Base-by-base conservation (phyloP, 2,888 invertebrate species). In the Andrena chrysosceles region DNA sequence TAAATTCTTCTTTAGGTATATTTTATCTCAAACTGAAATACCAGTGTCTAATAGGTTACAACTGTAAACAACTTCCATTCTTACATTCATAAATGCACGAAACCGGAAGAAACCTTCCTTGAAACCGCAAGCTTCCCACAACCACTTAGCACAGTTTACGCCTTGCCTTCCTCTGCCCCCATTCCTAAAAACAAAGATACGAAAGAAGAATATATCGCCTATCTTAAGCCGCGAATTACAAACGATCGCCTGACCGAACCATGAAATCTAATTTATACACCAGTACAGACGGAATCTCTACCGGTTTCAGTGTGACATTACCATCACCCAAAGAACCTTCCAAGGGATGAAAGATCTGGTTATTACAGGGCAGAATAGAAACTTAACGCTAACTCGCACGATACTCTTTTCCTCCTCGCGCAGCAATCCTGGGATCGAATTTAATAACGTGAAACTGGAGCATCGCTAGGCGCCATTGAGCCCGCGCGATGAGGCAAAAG, bases 381-480 rank as follows among this genome's bases (percentile, higher is more conserved):
- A 85, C 66, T 70, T 76, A 52, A 33, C 56, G 68, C 26, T 68
- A 77, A 67, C 74, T 71, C 23, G 33, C 48, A 2, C 67, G 48
- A 33, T 69, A 56, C 54, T 42, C 35, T 16, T 16, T 10, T 60
- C 49, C 20, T 49, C 49, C 35, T 49, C 42, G 4, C 13, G 16
- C 35, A 7, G 10, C 29, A 26, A 33, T 13, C 8, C 4, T 1
- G 20, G 26, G 33, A 76, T 72, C 31, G 72, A 52, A 85, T 85
- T 82, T 85, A 81, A 85, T 80, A 85, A 78, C 60, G 56, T 52
- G 52, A 33, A 31, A 56, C 59, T 20, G 31, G 10, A 52, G 8
- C 59, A 23, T 70, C 56, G 29, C 70, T 26, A n/a, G 56, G 56
- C 56, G 16, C 26, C 64, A 64, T 64, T 52, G 52, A 52, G 20